These are phyloP conservation scores for Myopa tessellatipennis DNA, from an alignment of 2,888 invertebrate species.

Conservation along the genomic window DNA sequence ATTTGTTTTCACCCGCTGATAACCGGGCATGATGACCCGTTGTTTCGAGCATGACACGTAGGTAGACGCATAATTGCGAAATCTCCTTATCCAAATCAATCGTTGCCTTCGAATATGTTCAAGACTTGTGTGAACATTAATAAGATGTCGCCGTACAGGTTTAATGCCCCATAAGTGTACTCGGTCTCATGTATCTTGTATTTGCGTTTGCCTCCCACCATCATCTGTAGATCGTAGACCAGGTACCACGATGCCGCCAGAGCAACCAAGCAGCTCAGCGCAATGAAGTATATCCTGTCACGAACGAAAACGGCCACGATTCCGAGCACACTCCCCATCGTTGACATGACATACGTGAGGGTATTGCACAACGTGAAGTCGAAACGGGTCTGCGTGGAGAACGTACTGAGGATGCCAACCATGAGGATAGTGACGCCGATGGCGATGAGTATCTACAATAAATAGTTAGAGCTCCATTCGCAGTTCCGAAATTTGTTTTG, in stretches of 20 bases:
- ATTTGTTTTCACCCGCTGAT: no score
- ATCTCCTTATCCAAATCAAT: no score
- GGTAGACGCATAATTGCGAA: no score
- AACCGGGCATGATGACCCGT: no score
- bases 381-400: conserved; percentile 90
- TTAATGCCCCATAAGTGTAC: conserved; percentile 90
- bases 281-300: conserved; percentile 67
- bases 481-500: conserved; percentile 52
- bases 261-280: conserved; percentile 85
- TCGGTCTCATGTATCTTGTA: conserved; percentile 89
- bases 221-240: conserved; percentile 87
- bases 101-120: conserved; percentile 11
- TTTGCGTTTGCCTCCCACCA: conserved; percentile 85
- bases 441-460: conserved; percentile 78
- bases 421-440: conserved; percentile 88
- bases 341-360: conserved; percentile 76
- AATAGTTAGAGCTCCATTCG: not conserved
- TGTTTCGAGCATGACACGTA: no score
- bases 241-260: conserved; percentile 87
- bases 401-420: conserved; percentile 83
- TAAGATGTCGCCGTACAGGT: conserved; percentile 58
- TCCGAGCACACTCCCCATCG: conserved; percentile 81
- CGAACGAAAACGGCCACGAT: conserved; percentile 74
- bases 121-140: conserved; percentile 47
- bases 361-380: conserved; percentile 85